These are phyloP conservation scores for Malacosoma neustria DNA, from an alignment of 2,888 invertebrate genomes.

Conservation along the genomic window DNA sequence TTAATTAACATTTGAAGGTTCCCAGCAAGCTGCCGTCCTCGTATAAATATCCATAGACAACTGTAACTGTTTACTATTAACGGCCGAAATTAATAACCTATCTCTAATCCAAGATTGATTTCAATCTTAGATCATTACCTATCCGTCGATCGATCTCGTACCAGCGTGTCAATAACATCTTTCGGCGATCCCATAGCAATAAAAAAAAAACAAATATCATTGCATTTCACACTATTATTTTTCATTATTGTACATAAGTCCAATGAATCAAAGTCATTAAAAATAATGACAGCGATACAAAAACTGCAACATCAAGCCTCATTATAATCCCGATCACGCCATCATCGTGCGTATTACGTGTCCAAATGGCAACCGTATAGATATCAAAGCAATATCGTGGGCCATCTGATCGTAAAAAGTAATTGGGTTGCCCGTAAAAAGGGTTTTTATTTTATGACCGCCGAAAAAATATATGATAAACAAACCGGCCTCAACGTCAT, in stretches of 20 bases:
- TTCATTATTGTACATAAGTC: no score
- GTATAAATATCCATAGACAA: no score
- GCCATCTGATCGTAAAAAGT: slow-evolving; percentile 67
- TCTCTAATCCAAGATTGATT: not conserved
- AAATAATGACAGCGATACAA: not conserved
- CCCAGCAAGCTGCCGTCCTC: no score
- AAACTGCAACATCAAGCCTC: not conserved
- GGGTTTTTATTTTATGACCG: slow-evolving; percentile 65
- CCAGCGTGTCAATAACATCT: not conserved
- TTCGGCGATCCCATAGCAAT: not conserved
- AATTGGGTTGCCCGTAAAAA: slow-evolving; percentile 69
- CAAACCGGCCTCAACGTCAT: slow-evolving; percentile 46
- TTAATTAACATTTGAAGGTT: no score
- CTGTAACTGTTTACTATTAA: no score
- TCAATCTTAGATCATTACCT: not conserved
- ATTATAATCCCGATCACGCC: slow-evolving; percentile 13
- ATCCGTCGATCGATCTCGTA: not conserved
- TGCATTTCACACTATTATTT: no score
- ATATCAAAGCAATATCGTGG: slow-evolving; percentile 54
- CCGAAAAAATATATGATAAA: slow-evolving; percentile 63
- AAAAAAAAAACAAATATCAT: no score
- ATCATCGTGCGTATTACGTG: slow-evolving; percentile 18
- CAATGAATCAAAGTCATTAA: not conserved
- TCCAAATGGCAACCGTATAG: slow-evolving; percentile 47
- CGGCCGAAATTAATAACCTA: not conserved